These are phyloP conservation scores for Magallana gigas DNA, from an alignment of 1,140 invertebrate genomes.

Conservation along the genomic window DNA sequence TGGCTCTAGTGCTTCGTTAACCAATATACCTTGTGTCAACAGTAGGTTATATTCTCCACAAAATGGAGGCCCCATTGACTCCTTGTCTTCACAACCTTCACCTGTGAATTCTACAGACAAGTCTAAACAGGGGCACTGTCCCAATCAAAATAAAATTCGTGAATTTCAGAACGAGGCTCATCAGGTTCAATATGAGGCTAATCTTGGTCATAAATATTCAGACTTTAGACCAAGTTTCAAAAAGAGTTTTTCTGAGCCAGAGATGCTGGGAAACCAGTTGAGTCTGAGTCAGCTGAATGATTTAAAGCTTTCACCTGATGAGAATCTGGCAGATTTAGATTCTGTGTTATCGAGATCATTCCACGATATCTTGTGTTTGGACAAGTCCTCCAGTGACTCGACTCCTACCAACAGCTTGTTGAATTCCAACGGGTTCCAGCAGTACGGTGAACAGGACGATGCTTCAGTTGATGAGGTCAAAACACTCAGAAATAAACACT, in stretches of 20 bases:
- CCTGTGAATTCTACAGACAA: too few species aligned
- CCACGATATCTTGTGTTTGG: slow-evolving; percentile 1
- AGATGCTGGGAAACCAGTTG: slow-evolving; percentile 23
- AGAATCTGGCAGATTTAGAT: slow-evolving; percentile 23
- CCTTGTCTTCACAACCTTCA: too few species aligned
- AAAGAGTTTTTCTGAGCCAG: slow-evolving; percentile 56
- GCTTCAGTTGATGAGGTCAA: background rate
- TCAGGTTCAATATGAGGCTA: background rate
- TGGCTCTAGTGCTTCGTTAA: background rate
- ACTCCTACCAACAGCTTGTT: slow-evolving; percentile 58
- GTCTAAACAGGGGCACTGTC: too few species aligned
- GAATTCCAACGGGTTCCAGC: slow-evolving; percentile 39
- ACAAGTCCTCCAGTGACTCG: slow-evolving; percentile 40
- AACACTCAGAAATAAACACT: background rate
- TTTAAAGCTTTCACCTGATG: slow-evolving; percentile 16
- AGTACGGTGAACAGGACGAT: background rate
- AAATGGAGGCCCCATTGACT: background rate
- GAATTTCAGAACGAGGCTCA: background rate
- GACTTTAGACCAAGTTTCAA: background rate
- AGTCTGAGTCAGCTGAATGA: slow-evolving; percentile 23
- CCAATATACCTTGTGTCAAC: slow-evolving; percentile 10
- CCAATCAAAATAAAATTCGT: background rate
- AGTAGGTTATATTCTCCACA: background rate
- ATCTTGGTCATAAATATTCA: background rate
- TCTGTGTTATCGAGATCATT: slow-evolving; percentile 35